Conservation (phyloP, 2,888 invertebrate species). For the Caenorhabditis virilis region DNA sequence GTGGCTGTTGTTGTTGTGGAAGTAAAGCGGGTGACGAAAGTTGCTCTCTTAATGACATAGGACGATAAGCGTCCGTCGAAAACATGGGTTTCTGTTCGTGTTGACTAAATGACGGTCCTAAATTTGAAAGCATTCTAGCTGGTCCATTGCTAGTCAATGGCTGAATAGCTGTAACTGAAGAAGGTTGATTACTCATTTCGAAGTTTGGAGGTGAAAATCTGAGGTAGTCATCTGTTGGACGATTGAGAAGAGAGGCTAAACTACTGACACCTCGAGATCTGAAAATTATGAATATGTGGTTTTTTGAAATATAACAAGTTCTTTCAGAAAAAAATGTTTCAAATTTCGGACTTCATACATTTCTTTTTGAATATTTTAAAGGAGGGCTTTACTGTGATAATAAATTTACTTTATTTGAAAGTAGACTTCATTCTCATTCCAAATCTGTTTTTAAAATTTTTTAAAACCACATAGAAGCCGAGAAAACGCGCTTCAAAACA, state of each 20-base stretch:
- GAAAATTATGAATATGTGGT: too few species aligned
- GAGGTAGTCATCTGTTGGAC: slow-evolving; percentile 20
- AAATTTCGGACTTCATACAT: too few species aligned
- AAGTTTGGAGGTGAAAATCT: slow-evolving; percentile 37
- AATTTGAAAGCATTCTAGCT: slow-evolving; percentile 35
- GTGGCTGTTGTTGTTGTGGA: too few species aligned
- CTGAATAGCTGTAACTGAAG: slow-evolving; percentile 19
- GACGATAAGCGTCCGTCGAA: slow-evolving; percentile 17
- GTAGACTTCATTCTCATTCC: too few species aligned
- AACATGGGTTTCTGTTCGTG: not conserved
- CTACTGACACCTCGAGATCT: slow-evolving; percentile 15
- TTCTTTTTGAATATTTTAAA: too few species aligned
- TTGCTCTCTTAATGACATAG: slow-evolving; percentile 35
- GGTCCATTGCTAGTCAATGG: slow-evolving; percentile 28
- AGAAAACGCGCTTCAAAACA: too few species aligned
- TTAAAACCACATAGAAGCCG: too few species aligned
- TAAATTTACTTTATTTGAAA: too few species aligned
- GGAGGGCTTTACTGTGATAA: too few species aligned
- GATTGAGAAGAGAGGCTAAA: slow-evolving; percentile 17
- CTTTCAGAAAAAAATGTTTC: too few species aligned
- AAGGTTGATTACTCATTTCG: slow-evolving; percentile 7
- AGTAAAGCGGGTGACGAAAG: slow-evolving; percentile 39
- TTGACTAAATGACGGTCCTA: slow-evolving; percentile 5
- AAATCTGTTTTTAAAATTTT: too few species aligned
- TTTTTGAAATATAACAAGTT: too few species aligned